These are phyloP conservation scores for Pygoscelis adeliae DNA, from an alignment of 2,113 vertebrate genomes.

Conservation along the genomic window DNA sequence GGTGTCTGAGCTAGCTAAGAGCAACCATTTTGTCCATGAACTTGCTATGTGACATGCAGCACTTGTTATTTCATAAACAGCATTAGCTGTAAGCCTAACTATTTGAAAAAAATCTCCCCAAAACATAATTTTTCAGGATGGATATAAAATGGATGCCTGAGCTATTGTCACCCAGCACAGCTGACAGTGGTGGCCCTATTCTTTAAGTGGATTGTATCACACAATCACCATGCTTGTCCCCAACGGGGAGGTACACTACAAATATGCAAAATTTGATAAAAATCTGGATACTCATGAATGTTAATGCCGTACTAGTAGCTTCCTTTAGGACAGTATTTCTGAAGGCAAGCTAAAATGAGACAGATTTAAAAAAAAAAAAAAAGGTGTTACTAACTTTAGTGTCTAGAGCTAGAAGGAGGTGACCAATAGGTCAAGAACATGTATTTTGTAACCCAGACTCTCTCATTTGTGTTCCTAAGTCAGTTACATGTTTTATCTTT, in stretches of 20 bases:
- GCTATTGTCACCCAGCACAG: neutral
- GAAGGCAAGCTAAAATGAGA: neutral
- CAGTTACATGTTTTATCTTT: neutral
- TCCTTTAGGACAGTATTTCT: neutral
- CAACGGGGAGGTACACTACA: neutral
- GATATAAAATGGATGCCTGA: neutral
- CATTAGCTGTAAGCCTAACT: neutral
- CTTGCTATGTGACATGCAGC: neutral
- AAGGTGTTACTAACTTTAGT: neutral
- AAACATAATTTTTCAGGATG: neutral
- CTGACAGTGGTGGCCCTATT: neutral
- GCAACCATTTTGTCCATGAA: neutral
- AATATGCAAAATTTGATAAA: neutral
- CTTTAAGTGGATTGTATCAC: neutral
- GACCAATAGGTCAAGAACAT: neutral
- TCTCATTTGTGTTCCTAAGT: neutral
- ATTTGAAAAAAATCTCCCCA: neutral
- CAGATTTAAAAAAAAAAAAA: neutral
- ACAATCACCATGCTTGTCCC: neutral
- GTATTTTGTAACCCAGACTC: neutral
- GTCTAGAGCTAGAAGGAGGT: neutral
- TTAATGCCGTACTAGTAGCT: neutral
- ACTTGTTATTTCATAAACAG: neutral
- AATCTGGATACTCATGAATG: neutral
- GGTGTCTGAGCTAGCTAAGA: neutral